Percentiles rank a stretch among this genome's conserved stretches.
phyloP scores from a whole-genome alignment of 2,888 invertebrate genomes.

The Lasioglossum malachurum region DNA sequence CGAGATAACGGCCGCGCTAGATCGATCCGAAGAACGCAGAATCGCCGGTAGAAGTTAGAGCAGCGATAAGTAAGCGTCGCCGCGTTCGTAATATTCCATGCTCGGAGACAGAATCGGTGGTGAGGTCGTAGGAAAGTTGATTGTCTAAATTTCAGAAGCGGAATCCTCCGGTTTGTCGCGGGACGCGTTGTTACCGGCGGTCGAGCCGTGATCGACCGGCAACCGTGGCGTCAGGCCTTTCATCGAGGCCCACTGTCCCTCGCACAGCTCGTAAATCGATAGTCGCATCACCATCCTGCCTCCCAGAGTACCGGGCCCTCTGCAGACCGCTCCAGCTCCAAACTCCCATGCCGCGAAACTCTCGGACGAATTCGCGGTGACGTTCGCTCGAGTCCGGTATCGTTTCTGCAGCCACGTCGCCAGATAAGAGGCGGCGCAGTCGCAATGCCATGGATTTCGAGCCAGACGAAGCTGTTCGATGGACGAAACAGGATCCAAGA shows the following conservation, averaged over 20 bases:
- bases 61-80: background rate
- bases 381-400: slow-evolving; percentile 63
- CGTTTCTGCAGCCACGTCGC: slow-evolving; percentile 86
- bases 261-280: slow-evolving; percentile 90
- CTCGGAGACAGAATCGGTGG: no score
- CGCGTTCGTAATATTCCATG: background rate
- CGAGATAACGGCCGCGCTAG: background rate
- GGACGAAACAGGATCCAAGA: slow-evolving; percentile 88
- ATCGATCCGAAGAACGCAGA: background rate
- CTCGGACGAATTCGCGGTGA: slow-evolving; percentile 18
- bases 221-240: slow-evolving; percentile 89
- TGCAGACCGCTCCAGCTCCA: slow-evolving; percentile 85
- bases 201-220: slow-evolving; percentile 84
- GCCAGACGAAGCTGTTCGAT: slow-evolving; percentile 90
- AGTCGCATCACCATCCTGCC: slow-evolving; percentile 89
- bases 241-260: slow-evolving; percentile 93
- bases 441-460: slow-evolving; percentile 93
- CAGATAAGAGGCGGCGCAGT: slow-evolving; percentile 90
- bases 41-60: background rate
- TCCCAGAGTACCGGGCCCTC: slow-evolving; percentile 90
- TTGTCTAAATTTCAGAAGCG: background rate
- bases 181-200: background rate
- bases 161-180: background rate
- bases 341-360: slow-evolving; percentile 76
- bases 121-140: background rate